Evolutionary conservation across 2,113 vertebrate genomes (phyloP).

Genomic region (Regulus satrapa): DNA sequence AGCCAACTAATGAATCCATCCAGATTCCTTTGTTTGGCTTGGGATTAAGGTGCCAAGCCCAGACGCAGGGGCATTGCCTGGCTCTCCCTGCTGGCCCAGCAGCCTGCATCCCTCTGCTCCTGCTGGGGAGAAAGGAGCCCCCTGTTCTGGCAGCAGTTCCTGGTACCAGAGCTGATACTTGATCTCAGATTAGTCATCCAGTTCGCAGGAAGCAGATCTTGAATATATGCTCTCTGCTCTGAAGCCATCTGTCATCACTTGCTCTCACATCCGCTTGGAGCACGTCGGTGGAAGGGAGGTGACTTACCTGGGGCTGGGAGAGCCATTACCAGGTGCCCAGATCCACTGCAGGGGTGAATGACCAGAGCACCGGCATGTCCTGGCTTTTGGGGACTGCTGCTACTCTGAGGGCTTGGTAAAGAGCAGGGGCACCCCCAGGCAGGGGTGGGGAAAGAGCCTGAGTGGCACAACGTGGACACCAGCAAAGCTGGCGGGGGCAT

Average conservation of each 20-base stretch:
- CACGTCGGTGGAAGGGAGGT: not conserved
- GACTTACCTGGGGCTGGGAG: not conserved
- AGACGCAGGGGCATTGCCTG: not conserved
- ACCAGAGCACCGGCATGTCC: not conserved
- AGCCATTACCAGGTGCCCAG: accelerated
- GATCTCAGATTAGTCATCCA: constrained; percentile 37
- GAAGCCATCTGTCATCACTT: constrained; percentile 48
- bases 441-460: not conserved
- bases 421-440: not conserved
- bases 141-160: not conserved
- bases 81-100: not conserved
- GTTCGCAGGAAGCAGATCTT: constrained; percentile 35
- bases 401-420: not conserved
- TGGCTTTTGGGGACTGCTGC: not conserved
- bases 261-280: constrained; percentile 13
- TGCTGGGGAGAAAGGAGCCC: not conserved
- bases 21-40: not conserved
- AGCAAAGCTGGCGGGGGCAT: not conserved
- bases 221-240: constrained; percentile 28
- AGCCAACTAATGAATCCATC: not conserved
- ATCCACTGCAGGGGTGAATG: accelerated
- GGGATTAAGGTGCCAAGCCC: not conserved
- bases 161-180: not conserved
- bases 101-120: not conserved
- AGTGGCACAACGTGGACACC: not conserved